Evolutionary conservation across 2,113 vertebrate species (phyloP).

Genomic region (Odocoileus hemionus): DNA sequence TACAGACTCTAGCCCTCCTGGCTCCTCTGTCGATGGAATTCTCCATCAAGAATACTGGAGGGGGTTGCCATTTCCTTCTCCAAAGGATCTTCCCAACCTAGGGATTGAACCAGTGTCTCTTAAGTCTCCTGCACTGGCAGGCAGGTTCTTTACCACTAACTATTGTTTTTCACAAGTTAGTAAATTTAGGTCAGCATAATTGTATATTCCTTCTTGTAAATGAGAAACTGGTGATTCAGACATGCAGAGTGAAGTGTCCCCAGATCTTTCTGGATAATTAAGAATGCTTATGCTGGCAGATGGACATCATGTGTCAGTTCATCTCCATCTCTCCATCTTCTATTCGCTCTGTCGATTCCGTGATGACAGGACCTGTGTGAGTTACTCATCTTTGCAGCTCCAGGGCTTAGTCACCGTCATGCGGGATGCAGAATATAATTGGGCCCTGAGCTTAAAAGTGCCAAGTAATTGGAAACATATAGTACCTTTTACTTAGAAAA

Average conservation of each 20-base stretch:
- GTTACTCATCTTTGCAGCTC: background rate
- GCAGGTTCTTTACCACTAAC: background rate
- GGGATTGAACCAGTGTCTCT: background rate
- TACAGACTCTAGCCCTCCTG: fast-evolving
- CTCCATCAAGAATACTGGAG: background rate
- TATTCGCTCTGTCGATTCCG: fast-evolving
- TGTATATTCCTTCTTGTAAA: background rate
- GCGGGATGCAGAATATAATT: background rate
- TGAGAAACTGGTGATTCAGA: background rate
- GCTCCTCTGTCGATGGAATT: background rate
- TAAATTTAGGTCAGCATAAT: background rate
- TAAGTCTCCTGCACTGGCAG: background rate
- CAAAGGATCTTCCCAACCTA: background rate
- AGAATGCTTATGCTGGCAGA: background rate
- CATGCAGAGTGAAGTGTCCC: background rate
- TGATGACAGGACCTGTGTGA: fast-evolving
- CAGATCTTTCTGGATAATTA: background rate
- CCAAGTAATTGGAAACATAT: background rate
- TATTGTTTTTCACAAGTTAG: background rate
- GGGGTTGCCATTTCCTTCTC: background rate
- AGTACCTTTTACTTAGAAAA: background rate
- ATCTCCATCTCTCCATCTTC: fast-evolving
- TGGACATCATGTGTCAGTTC: background rate
- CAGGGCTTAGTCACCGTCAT: background rate
- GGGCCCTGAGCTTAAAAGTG: background rate